phyloP scores from a whole-genome alignment of 2,113 vertebrate species.

The Microcebus jonahi region DNA sequence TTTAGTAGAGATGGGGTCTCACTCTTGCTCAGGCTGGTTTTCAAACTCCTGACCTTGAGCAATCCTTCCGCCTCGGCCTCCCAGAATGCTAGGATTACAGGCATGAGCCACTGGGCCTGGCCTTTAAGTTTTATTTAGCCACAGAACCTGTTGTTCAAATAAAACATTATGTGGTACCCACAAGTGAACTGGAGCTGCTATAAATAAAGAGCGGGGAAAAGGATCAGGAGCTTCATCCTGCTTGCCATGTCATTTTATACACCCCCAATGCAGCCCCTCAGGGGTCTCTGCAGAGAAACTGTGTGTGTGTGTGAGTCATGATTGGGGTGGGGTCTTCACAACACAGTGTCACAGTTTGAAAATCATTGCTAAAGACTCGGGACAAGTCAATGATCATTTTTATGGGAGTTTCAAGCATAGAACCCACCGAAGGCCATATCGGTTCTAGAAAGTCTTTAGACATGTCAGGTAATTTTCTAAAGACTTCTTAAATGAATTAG shows the following conservation, averaged over 20 bases:
- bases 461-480: background rate
- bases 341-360: background rate
- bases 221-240: background rate
- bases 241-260: background rate
- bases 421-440: background rate
- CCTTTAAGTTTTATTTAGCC: background rate
- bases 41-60: no score
- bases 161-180: background rate
- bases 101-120: no score
- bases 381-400: background rate
- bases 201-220: background rate
- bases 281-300: background rate
- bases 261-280: background rate
- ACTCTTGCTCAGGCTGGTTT: no score
- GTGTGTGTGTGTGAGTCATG: fast-evolving
- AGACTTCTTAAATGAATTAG: background rate
- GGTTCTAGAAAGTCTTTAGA: background rate
- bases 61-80: no score
- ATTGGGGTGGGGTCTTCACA: background rate
- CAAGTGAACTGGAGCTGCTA: background rate
- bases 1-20: no score
- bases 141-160: background rate
- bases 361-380: background rate
- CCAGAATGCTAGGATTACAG: no score
- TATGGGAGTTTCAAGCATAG: background rate